These are phyloP conservation scores for Achlya flavicornis DNA, from an alignment of 2,888 invertebrate genomes.

Conservation along the genomic window DNA sequence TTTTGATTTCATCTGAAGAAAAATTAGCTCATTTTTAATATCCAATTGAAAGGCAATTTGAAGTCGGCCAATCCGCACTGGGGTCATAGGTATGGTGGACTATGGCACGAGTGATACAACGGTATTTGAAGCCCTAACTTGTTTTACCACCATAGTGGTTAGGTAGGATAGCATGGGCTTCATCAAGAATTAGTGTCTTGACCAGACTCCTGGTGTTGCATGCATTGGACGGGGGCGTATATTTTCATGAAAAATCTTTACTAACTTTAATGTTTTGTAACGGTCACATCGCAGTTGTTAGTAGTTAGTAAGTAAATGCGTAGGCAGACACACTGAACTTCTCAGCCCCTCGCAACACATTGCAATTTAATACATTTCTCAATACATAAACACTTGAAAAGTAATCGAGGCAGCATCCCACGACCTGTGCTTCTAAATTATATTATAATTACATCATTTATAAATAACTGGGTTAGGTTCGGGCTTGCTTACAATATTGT, in stretches of 20 bases:
- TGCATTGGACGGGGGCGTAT: no score
- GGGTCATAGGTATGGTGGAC: no score
- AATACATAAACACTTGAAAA: constrained; percentile 6
- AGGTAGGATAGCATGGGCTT: no score
- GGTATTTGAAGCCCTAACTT: no score
- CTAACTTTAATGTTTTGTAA: neutral
- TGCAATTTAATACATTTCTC: constrained; percentile 1
- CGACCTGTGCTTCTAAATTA: constrained; percentile 5
- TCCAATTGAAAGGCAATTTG: no score
- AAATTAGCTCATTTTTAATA: no score
- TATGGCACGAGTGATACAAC: no score
- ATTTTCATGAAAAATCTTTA: neutral
- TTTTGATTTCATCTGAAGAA: no score
- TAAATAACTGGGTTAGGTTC: neutral
- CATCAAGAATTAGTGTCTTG: no score
- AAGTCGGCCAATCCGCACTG: no score
- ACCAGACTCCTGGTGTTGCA: no score
- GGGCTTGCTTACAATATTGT: neutral
- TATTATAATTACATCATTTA: constrained; percentile 7
- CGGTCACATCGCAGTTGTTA: neutral
- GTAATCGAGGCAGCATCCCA: constrained; percentile 7
- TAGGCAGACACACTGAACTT: neutral
- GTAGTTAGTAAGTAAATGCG: neutral
- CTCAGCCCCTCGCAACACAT: neutral
- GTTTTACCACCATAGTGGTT: no score